These are phyloP conservation scores for Polymixis flavicincta DNA, from an alignment of 2,888 invertebrate genomes.

Conservation along the genomic window DNA sequence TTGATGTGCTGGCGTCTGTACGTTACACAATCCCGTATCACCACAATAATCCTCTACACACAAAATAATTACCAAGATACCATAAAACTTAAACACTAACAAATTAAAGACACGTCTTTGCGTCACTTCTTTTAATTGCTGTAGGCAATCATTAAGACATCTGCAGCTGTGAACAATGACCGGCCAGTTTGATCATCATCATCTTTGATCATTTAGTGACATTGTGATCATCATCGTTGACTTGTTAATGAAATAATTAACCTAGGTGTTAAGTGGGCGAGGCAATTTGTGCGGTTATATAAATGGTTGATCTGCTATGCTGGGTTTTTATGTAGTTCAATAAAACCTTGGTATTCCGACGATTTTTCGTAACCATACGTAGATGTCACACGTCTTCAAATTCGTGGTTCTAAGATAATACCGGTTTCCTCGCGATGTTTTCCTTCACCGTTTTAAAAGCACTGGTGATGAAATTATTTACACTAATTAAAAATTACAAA, in stretches of 20 bases:
- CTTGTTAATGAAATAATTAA: conserved; percentile 48
- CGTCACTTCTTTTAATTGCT: conserved; percentile 28
- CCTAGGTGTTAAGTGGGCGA: conserved; percentile 43
- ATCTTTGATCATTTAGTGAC: conserved; percentile 1
- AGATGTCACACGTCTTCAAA: too few relatives aligned
- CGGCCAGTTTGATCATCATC: conserved; percentile 58
- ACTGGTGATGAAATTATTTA: too few relatives aligned
- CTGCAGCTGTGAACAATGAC: conserved; percentile 27
- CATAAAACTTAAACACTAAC: conserved; percentile 15
- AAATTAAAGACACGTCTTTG: conserved; percentile 21
- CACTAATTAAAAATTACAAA: too few relatives aligned
- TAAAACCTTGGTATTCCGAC: too few relatives aligned
- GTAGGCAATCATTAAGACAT: conserved; percentile 30
- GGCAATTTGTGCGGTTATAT: not conserved
- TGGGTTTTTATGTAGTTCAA: too few relatives aligned
- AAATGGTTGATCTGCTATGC: conserved; percentile 15
- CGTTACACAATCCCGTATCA: not conserved
- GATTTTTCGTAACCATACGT: too few relatives aligned
- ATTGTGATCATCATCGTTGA: conserved; percentile 21
- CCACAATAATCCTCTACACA: not conserved
- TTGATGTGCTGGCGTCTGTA: too few relatives aligned
- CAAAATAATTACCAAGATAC: conserved; percentile 30
- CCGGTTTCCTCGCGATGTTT: too few relatives aligned
- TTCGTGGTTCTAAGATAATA: too few relatives aligned
- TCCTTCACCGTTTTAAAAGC: too few relatives aligned